Base-by-base conservation (phyloP, 2,113 vertebrate genomes). In the Benitochromis conjunctus region DNA sequence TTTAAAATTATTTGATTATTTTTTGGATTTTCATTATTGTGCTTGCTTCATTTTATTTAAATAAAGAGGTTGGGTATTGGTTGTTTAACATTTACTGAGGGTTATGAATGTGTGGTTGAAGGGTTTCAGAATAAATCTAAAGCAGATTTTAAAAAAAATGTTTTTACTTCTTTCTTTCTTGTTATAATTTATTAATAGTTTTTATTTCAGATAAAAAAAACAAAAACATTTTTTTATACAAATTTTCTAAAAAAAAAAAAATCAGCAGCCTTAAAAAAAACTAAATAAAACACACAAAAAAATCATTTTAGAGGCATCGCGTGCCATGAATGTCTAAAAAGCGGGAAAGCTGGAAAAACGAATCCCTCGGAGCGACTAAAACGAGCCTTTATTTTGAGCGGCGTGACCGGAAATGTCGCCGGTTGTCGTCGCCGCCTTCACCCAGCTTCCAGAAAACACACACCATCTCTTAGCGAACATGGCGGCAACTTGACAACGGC, bases 401-500 rank as follows among this genome's bases (percentile, higher is more conserved):
- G 0, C 0, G 0, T 0, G 1, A 55, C 71, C 77, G 93, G 94
- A 94, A 79, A 7, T 1, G 9, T 6, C 1, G 3, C 7, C 1
- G 31, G 2, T 57, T 9, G 3, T 46, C 9, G 2, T 13, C 1
- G 60, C 43, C 1, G 3, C 1, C 79, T 85, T 93, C 4, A 82
- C 96, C 94, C 95, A 94, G 96, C 96, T 97, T 97, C 95, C 90
- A 94, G 95, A 96, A 95, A 95, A 97, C 98, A 97, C 97, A 90
- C 87, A 91, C 86, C 97, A 97, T 97, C 97, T 96, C 96, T 95
- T 94, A 96, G 97, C 97, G 97, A 99, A 99, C 97, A 99, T 99
- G 98, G 98, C 97, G 98, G 97, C 97, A 97, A 98, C 97, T 98
- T 99, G 98, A 97, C 96, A 91, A 96, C 95, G 96, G 96, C 97